A percentile compares a stretch with the other conserved stretches of the same genome.
Evolutionary conservation across 2,888 invertebrate genomes (phyloP).

Genomic region (Syrphus vitripennis): DNA sequence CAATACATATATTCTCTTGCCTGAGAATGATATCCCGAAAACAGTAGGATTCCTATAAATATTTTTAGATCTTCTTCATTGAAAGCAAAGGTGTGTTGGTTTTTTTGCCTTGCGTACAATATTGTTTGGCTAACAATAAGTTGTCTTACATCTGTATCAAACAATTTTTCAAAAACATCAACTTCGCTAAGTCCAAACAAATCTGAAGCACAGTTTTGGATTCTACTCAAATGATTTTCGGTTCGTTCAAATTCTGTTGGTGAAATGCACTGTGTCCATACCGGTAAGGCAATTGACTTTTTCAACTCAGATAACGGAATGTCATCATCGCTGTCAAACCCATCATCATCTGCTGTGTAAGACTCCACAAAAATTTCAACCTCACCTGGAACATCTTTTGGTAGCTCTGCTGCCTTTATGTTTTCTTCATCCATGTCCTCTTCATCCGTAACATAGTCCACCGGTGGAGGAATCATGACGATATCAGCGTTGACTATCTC

Average conservation of each 20-base stretch:
- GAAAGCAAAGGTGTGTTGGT: not conserved
- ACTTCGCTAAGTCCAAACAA: not conserved
- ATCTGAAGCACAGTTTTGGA: not conserved
- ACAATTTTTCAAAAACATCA: constrained; percentile 15
- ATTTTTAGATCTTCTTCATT: not conserved
- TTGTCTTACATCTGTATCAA: not conserved
- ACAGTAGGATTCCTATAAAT: constrained; percentile 1
- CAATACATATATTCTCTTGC: constrained; percentile 12
- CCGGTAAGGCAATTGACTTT: not conserved
- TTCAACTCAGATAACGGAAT: constrained; percentile 10
- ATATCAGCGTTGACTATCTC: constrained; percentile 12
- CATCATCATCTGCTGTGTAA: not conserved
- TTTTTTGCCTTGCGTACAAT: not conserved
- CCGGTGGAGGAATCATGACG: constrained; percentile 10
- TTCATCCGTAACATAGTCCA: constrained; percentile 19
- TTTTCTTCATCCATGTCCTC: no score
- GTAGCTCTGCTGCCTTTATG: no score
- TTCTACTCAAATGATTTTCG: not conserved
- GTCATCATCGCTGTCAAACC: constrained; percentile 9
- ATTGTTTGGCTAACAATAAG: not conserved
- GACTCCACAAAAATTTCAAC: constrained; percentile 15
- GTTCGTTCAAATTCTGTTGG: no score
- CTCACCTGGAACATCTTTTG: no score
- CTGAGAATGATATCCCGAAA: constrained; percentile 8
- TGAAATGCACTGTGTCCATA: constrained; percentile 1